Base-by-base conservation (phyloP, 1,140 invertebrate species). In the Polypedilum pembai region DNA sequence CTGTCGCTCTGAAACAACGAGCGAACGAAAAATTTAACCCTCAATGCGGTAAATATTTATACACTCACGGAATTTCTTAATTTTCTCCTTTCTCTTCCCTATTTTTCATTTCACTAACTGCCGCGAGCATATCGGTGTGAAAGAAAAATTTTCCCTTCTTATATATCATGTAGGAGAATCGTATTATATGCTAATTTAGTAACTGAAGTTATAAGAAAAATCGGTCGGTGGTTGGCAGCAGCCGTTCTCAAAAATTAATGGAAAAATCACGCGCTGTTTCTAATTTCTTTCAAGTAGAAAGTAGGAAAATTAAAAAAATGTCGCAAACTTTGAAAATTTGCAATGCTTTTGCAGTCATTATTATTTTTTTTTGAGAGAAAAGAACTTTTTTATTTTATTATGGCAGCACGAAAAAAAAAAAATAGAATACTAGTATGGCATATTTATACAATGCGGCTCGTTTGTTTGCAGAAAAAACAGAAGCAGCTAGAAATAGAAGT, bases 171-270 rank as follows among this genome's bases (percentile, higher is more conserved):
- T 15, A 12, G n/a, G n/a, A 45, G 41, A 4, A n/a, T 56, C 45
- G 41, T 15, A 33, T 33, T 33, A 33, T 33, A 56, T 56, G 45
- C 45, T 56, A 56, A 56, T 56, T 56, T 56, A 56, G n/a, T 3
- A 5, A 56, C 4, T 56, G 12, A 56, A 56, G n/a, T n/a, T 56
- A 56, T 10, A 12, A 5, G 24, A 33, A 5, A 33, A 56, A n/a
- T 56, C n/a, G 45, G 45, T 56, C 45, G 45, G n/a, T n/a, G n/a
- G 45, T 56, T 56, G 45, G 45, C 45, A 56, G 45, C 45, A 56
- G 45, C 8, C 12, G n/a, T 56, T 8, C 12, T n/a, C 2, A 56
- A 33, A 33, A 33, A 56, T 56, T 56, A 56, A 56, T 56, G 45
- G n/a, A 56, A n/a, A 10, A 56, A 56, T 33, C 24, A 33, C 24